Evolutionary conservation across 2,888 invertebrate species (phyloP).

Genomic region (Anaspis maculata): DNA sequence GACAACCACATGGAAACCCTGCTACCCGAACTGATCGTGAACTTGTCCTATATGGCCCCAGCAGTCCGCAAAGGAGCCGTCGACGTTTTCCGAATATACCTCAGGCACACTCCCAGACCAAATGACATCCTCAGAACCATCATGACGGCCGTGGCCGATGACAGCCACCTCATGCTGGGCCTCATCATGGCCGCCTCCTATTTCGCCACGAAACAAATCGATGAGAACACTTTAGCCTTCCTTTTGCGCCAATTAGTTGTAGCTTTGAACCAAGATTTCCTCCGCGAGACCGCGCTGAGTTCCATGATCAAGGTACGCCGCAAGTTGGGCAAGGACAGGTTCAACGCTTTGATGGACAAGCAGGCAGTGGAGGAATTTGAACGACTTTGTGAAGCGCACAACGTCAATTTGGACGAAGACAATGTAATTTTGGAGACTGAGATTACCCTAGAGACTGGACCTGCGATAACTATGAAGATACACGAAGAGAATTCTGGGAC

Average conservation of each 20-base stretch:
- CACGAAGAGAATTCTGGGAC: constrained; percentile 68
- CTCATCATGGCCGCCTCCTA: constrained; percentile 39
- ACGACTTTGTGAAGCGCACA: constrained; percentile 53
- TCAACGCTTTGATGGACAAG: constrained; percentile 44
- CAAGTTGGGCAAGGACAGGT: constrained; percentile 57
- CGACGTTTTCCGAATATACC: constrained; percentile 66
- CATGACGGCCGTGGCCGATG: constrained; percentile 57
- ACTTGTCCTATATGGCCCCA: constrained; percentile 71
- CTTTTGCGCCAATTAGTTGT: constrained; percentile 10
- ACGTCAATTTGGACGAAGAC: constrained; percentile 42
- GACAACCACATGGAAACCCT: constrained; percentile 58
- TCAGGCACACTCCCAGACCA: constrained; percentile 58
- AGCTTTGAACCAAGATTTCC: constrained; percentile 17
- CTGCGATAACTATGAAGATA: constrained; percentile 76
- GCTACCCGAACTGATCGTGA: constrained; percentile 63
- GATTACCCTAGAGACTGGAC: constrained; percentile 71
- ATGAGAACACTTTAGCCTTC: constrained; percentile 13
- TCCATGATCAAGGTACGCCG: constrained; percentile 64
- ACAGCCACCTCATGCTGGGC: constrained; percentile 37
- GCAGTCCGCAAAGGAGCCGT: constrained; percentile 73
- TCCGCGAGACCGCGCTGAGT: constrained; percentile 57
- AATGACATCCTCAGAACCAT: constrained; percentile 59
- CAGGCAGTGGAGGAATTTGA: constrained; percentile 46
- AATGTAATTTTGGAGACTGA: constrained; percentile 76
- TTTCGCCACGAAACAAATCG: constrained; percentile 31